These are phyloP conservation scores for Iguana delicatissima DNA, from an alignment of 2,797 vertebrate genomes.

Conservation along the genomic window DNA sequence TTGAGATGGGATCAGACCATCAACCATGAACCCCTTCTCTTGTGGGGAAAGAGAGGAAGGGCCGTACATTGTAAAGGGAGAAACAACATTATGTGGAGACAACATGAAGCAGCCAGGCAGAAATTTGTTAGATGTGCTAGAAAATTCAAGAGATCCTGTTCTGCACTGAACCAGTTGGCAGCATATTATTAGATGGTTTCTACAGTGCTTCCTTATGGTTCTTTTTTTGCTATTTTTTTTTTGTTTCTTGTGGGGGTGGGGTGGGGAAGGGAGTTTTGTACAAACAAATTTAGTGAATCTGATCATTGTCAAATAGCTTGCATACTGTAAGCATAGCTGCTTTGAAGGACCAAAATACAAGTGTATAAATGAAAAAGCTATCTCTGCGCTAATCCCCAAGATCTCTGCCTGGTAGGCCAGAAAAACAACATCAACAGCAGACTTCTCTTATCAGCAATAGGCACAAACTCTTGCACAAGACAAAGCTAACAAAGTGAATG, in stretches of 20 bases:
- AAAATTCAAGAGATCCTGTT: not conserved
- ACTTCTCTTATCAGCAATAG: not conserved
- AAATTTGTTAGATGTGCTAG: not conserved
- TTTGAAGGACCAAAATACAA: not conserved
- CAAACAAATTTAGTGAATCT: not conserved
- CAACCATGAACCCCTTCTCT: not conserved
- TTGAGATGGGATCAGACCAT: not conserved
- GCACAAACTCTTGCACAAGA: not conserved
- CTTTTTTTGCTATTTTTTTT: too few species aligned
- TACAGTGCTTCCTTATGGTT: not conserved
- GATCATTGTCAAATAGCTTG: not conserved
- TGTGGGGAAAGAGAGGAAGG: not conserved
- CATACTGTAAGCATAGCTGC: not conserved
- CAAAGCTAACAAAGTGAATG: not conserved
- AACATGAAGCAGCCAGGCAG: not conserved
- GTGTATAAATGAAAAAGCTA: not conserved
- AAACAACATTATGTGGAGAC: not conserved
- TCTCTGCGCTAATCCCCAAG: not conserved
- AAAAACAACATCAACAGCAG: not conserved
- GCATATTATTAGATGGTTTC: not conserved
- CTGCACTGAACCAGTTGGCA: not conserved
- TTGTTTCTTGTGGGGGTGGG: not conserved
- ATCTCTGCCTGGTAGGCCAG: not conserved
- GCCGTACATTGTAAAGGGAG: not conserved
- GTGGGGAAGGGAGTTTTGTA: not conserved